Evolutionary conservation across 2,797 vertebrate species (phyloP).

Genomic region (Perodicticus potto): DNA sequence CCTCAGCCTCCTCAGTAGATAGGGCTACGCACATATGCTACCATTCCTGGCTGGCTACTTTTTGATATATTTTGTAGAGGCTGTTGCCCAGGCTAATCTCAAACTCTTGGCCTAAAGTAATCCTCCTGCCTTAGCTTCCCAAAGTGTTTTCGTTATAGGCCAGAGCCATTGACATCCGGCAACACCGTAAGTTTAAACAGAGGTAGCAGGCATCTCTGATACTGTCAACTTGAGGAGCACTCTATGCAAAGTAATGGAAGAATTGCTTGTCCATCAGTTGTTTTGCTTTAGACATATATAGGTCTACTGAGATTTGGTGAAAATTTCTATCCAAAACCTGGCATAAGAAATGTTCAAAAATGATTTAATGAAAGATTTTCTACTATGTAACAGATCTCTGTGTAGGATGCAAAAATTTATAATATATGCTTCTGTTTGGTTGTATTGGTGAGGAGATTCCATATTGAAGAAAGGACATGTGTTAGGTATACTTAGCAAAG

Average conservation of each 20-base stretch:
- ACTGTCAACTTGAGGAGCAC: neutral
- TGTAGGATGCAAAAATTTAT: neutral
- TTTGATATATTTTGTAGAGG: neutral
- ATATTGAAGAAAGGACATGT: neutral
- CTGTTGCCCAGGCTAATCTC: neutral
- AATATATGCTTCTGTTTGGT: neutral
- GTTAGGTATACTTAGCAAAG: neutral
- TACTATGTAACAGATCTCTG: neutral
- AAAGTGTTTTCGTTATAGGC: neutral
- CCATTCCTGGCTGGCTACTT: too few relatives aligned
- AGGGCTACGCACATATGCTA: neutral
- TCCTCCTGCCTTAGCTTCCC: neutral
- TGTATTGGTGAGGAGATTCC: neutral
- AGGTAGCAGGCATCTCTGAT: neutral
- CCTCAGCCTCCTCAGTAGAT: neutral
- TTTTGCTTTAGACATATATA: conserved; percentile 1
- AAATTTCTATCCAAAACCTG: neutral
- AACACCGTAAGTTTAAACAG: neutral
- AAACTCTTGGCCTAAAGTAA: neutral
- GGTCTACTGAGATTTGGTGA: neutral
- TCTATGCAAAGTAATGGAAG: neutral
- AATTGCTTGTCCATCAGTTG: neutral
- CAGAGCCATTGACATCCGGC: neutral
- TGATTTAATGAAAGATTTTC: neutral
- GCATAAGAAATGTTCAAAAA: neutral